Conservation (phyloP, 2,797 vertebrate species). For the Tamandua tetradactyla region DNA sequence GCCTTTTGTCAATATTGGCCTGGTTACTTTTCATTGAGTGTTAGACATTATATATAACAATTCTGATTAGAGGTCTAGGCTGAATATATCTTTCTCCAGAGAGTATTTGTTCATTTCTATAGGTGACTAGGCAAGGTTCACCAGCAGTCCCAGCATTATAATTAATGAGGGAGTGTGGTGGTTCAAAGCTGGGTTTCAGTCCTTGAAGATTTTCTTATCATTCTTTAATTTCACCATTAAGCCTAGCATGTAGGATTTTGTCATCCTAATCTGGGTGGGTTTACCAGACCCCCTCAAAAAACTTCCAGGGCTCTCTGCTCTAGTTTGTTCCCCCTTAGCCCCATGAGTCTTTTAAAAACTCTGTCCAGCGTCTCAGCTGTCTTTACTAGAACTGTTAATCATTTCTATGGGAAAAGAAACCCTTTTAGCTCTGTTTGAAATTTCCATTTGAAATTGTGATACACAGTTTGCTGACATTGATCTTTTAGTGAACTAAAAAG, state of each 20-base stretch:
- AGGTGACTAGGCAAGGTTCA: not conserved
- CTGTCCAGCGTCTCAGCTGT: not conserved
- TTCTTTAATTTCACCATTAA: conserved; percentile 7
- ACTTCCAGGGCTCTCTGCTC: not conserved
- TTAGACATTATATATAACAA: not conserved
- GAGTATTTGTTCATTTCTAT: not conserved
- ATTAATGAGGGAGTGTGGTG: not conserved
- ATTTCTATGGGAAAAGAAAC: not conserved
- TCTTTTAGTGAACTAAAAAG: not conserved
- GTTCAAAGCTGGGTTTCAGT: not conserved
- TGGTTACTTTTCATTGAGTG: not conserved
- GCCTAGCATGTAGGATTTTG: not conserved
- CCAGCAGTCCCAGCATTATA: not conserved
- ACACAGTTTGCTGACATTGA: not conserved
- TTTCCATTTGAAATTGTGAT: not conserved
- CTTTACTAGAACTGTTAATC: not conserved
- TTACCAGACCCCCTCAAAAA: not conserved
- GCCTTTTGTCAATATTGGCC: not conserved
- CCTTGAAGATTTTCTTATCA: not conserved
- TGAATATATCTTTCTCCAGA: not conserved
- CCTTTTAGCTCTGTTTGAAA: not conserved
- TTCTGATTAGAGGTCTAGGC: not conserved
- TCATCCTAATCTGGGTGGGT: not conserved
- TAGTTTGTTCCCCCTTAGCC: not conserved
- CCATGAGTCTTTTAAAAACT: not conserved